A percentile compares a stretch with the other conserved stretches of the same genome.
phyloP scores from a whole-genome alignment of 2,888 invertebrate genomes.

The Lacanobia oleracea region DNA sequence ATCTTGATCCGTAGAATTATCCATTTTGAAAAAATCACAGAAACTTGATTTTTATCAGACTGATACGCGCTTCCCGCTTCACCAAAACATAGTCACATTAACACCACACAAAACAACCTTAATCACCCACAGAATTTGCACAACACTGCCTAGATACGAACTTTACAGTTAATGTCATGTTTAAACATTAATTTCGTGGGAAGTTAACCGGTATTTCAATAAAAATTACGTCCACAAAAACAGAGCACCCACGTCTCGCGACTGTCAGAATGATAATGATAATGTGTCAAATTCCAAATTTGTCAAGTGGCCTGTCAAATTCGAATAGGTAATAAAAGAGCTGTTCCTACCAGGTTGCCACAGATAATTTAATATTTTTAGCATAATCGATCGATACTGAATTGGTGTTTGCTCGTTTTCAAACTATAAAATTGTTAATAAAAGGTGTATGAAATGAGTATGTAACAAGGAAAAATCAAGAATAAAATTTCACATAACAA shows the following conservation, averaged over 20 bases:
- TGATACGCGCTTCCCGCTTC: constrained; percentile 54
- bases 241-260: constrained; percentile 39
- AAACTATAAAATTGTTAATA: neutral
- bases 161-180: constrained; percentile 56
- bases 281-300: constrained; percentile 16
- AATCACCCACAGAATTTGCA: constrained; percentile 69
- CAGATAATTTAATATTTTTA: constrained; percentile 5
- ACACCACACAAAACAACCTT: constrained; percentile 43
- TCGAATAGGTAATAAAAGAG: neutral
- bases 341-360: constrained; percentile 7
- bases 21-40: constrained; percentile 75
- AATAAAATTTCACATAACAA: no score
- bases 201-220: constrained; percentile 56
- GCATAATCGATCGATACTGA: no score
- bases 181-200: constrained; percentile 40
- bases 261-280: constrained; percentile 19
- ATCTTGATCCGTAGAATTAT: constrained; percentile 81
- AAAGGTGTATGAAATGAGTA: neutral
- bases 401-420: neutral
- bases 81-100: constrained; percentile 53
- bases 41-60: constrained; percentile 55
- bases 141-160: constrained; percentile 58
- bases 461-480: no score
- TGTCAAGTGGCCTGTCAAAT: constrained; percentile 27
- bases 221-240: constrained; percentile 7